Evolutionary conservation across 2,888 invertebrate genomes (phyloP).

Genomic region (Xestobium rufovillosum): DNA sequence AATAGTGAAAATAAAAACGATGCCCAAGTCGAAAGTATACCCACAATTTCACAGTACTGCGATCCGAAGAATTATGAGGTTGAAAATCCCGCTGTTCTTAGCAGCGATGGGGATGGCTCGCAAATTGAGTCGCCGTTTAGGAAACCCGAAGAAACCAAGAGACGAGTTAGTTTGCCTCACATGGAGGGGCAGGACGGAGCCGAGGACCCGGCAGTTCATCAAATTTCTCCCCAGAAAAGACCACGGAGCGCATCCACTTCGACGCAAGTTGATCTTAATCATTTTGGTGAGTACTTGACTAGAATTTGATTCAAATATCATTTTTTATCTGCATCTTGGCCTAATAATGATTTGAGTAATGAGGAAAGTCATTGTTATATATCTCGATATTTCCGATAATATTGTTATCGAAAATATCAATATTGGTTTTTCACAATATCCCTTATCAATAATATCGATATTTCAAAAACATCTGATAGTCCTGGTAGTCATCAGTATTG

Average conservation of each 20-base stretch:
- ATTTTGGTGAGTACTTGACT: constrained; percentile 59
- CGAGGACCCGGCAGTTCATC: constrained; percentile 40
- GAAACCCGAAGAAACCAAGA: constrained; percentile 31
- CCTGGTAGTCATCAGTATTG: no score
- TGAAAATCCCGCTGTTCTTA: constrained; percentile 23
- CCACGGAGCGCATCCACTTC: constrained; percentile 73
- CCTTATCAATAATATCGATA: no score
- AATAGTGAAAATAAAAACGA: constrained; percentile 34
- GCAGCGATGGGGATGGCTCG: background rate
- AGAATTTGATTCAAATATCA: no score
- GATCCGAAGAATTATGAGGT: constrained; percentile 53
- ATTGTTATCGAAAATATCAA: no score
- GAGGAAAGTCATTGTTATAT: no score
- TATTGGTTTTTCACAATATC: no score
- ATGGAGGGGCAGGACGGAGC: constrained; percentile 33
- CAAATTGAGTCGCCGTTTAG: background rate
- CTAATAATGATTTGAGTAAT: no score
- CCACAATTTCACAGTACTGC: constrained; percentile 66
- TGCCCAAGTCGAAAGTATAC: constrained; percentile 50
- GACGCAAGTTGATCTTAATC: constrained; percentile 77
- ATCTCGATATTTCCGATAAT: no score
- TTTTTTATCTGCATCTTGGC: no score
- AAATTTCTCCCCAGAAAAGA: constrained; percentile 58
- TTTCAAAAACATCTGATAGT: no score
- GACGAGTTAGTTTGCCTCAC: constrained; percentile 55